Base-by-base conservation (phyloP, 2,888 invertebrate species). In the Drosophila yooni region DNA sequence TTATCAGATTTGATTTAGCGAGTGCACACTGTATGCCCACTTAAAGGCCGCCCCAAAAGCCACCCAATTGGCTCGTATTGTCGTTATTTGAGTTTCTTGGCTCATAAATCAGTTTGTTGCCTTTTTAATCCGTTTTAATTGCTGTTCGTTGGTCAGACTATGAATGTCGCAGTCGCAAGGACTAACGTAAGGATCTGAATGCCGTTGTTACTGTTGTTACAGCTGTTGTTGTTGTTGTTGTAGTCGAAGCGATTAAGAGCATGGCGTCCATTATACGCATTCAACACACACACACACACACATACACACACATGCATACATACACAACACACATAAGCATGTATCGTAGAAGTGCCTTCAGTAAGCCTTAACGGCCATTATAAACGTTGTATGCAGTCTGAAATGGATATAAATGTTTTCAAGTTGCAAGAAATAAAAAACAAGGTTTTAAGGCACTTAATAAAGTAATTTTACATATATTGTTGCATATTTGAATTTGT, bases 101-200 rank as follows among this genome's bases (percentile, higher is more conserved):
- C 83, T 82, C 90, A 91, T 92, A 92, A 92, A 92, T 92, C 91
- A 90, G 90, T 81, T 85, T 83, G 90, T 83, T 89, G 88, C 84
- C 86, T 90, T 90, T 86, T 88, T 88, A 89, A 89, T 90, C 88
- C 88, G 83, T 84, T 88, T 88, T 88, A 88, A 88, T 90, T 88
- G 88, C 88, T 90, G 86, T 89, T 83, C 89, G 87, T 88, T 87
- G 87, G 89, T 82, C 87, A 84, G 87, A 84, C 85, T 80, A 86
- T 83, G 86, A 83, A 86, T 86, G 86, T 86, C 88, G 86, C 86
- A 88, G 82, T 80, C 65, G 74, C 77, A 76, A 80, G 77, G 86
- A 88, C 88, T 71, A 79, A 68, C 70, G 52, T 52, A 74, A 69
- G 81, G 71, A 50, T 48, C 63, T 54, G 72, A 56, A 70, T 74